Percentiles rank a stretch among this genome's conserved stretches.
Conservation (phyloP, 2,888 invertebrate species). For the Seira musarum region DNA sequence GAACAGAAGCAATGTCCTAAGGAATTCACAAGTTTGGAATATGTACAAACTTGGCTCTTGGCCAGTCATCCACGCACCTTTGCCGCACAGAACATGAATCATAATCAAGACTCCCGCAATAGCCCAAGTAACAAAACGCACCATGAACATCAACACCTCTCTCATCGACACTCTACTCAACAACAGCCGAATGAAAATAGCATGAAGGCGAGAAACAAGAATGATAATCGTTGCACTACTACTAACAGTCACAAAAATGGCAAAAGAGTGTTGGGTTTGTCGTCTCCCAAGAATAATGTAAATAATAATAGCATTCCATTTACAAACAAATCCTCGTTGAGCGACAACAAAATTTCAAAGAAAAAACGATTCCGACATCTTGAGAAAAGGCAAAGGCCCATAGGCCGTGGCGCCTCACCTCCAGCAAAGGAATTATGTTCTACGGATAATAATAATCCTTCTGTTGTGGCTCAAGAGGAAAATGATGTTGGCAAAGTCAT, state of each 20-base stretch:
- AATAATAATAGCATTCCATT: constrained; percentile 5
- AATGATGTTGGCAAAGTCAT: constrained; percentile 3
- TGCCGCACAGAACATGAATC: constrained; percentile 35
- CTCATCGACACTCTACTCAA: constrained; percentile 4
- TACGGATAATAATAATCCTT: neutral
- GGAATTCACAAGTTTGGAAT: constrained; percentile 69
- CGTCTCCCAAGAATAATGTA: constrained; percentile 22
- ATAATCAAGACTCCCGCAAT: constrained; percentile 18
- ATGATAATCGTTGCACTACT: constrained; percentile 18
- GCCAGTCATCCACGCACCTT: constrained; percentile 55
- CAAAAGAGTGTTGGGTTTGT: constrained; percentile 23
- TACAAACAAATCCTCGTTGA: constrained; percentile 39
- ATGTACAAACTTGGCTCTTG: constrained; percentile 69
- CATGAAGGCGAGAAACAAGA: constrained; percentile 24
- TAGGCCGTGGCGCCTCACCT: constrained; percentile 61
- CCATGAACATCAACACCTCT: constrained; percentile 27
- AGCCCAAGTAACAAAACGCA: constrained; percentile 29
- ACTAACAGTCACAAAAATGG: constrained; percentile 32
- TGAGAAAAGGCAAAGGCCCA: constrained; percentile 61
- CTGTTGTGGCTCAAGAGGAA: neutral
- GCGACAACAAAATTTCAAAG: constrained; percentile 41
- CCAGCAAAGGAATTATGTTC: constrained; percentile 44
- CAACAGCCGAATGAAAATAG: constrained; percentile 6
- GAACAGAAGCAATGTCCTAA: constrained; percentile 61
- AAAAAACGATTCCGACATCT: constrained; percentile 49